Evolutionary conservation across 2,113 vertebrate genomes (phyloP).

Genomic region (Eurypyga helias): DNA sequence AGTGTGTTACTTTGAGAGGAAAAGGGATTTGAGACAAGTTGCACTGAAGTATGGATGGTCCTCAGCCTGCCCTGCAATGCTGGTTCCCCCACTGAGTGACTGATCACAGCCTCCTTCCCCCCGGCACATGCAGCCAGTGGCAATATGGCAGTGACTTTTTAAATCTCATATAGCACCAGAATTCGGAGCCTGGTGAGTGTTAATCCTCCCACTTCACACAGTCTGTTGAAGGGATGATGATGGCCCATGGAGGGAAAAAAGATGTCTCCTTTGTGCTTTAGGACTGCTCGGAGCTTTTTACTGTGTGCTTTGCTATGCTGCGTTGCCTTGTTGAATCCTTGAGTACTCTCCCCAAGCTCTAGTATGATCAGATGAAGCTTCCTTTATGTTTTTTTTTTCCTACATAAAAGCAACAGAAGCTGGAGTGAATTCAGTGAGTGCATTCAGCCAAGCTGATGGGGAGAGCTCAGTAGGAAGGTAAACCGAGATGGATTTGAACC

Average conservation of each 20-base stretch:
- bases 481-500: neutral
- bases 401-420: neutral
- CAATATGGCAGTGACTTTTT: neutral
- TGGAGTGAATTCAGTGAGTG: neutral
- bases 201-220: neutral
- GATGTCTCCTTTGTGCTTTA: neutral
- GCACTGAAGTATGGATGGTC: neutral
- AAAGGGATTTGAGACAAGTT: neutral
- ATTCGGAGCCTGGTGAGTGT: neutral
- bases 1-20: neutral
- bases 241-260: neutral
- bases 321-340: neutral
- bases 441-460: neutral
- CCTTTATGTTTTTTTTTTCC: neutral
- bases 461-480: neutral
- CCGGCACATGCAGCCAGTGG: fast-evolving
- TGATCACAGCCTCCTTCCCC: fast-evolving
- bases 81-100: neutral
- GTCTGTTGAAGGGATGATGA: neutral
- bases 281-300: neutral
- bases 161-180: neutral
- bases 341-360: neutral
- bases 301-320: neutral
- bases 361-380: neutral
- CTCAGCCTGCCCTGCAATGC: neutral